A percentile compares a stretch with the other conserved stretches of the same genome.
phyloP scores from a whole-genome alignment of 2,888 invertebrate genomes.

The Drosophila birchii region DNA sequence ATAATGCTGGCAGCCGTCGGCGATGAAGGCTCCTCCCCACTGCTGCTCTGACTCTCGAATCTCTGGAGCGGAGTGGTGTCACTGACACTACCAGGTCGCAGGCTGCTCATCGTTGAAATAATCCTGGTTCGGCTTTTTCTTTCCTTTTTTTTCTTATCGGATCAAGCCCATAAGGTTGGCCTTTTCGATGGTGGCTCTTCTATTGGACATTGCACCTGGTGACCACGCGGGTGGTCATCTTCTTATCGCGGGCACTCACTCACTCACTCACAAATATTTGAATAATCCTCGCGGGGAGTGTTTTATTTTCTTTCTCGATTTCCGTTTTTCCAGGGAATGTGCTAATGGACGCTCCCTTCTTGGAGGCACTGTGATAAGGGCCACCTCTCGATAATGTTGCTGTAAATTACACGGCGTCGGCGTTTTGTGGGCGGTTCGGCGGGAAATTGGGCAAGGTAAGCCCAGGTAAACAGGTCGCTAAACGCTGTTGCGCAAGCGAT shows the following conservation, averaged over 20 bases:
- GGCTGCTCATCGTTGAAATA: conserved; percentile 62
- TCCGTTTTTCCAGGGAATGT: conserved; percentile 24
- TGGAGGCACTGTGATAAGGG: conserved; percentile 61
- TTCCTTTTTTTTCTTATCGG: background rate
- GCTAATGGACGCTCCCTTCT: conserved; percentile 64
- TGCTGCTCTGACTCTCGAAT: conserved; percentile 81
- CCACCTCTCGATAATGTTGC: conserved; percentile 51
- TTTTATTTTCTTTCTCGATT: conserved; percentile 20
- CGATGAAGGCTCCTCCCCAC: conserved; percentile 80
- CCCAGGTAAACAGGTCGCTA: conserved; percentile 1
- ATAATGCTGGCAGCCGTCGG: conserved; percentile 67
- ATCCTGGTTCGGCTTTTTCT: background rate
- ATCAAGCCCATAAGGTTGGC: conserved; percentile 1
- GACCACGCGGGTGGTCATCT: conserved; percentile 60
- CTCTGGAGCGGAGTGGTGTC: conserved; percentile 81
- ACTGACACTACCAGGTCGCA: conserved; percentile 76
- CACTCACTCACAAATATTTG: conserved; percentile 62
- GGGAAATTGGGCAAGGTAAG: conserved; percentile 29
- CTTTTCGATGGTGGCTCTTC: conserved; percentile 40
- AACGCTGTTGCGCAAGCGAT: conserved; percentile 55
- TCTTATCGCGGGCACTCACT: conserved; percentile 40
- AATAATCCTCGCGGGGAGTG: conserved; percentile 37
- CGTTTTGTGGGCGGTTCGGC: conserved; percentile 45
- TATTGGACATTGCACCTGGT: conserved; percentile 65
- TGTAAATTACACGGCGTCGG: conserved; percentile 52